Evolutionary conservation across 1,140 invertebrate species (phyloP), one percentile per base, ranked within the genome.

Genomic region (Venturia canescens): DNA sequence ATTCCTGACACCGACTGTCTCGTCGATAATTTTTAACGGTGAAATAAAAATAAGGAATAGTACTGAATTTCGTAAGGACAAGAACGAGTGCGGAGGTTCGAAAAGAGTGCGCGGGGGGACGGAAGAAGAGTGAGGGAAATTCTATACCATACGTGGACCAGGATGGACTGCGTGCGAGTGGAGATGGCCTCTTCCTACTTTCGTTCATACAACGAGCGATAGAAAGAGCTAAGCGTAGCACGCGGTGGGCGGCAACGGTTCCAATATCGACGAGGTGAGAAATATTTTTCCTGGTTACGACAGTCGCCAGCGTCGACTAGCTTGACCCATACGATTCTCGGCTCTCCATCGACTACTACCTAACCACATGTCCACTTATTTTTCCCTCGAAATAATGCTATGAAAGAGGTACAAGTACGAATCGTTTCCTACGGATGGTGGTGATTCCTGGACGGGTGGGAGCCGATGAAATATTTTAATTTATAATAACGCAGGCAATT

Each of bases 1-100:
- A 86, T 88, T 84, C 86, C 84, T 75, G 29, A 48, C 78, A 66
- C 29, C 66, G 48, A 38, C 76, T 83, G 82, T 67, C 80, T 82
- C 82, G 84, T 86, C 87, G 82, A 85, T 88, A 87, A 87, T 87
- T 88, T n/a, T 88, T 87, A 84, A 85, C 27, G 60, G 18, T 63
- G 29, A 23, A 76, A 60, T 63, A 76, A 76, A 76, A 63, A 76
- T 76, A 53, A 76, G 26, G 74, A 76, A 76, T 60, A 60, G 53
- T 74, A 57, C 1, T 18, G 53, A 26, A 44, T 21, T 34, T 31
- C 31, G 71, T 53, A 15, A 76, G 74, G 31, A 63, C 60, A 29
- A 34, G 53, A 60, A 63, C 60, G 74, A 53, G 50, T 34, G 27
- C 34, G 16, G 29, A 76, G 23, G 6, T 3, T 15, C 1, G 27